Base-by-base conservation (phyloP, 2,113 vertebrate species). In the Anoplopoma fimbria region DNA sequence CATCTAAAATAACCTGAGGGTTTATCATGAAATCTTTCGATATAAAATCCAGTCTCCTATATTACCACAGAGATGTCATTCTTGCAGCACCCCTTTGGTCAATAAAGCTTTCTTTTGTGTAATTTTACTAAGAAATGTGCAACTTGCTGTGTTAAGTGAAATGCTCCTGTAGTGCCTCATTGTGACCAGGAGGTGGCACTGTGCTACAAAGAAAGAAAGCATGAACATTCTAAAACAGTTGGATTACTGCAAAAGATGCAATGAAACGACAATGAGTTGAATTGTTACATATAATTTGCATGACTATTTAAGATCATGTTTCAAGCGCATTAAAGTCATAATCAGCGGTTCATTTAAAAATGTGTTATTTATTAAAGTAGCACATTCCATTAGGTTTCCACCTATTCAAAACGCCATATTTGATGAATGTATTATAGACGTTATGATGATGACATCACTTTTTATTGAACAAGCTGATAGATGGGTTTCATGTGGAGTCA, bases 131-230 rank as follows among this genome's bases (percentile, higher is more conserved):
- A 1, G 2, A 40, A 15, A 21, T 62, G 8, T 31, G 9, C 5
- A 12, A n/a, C 33, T 1, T 9, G 58, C 5, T 29, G 12, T 45
- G 8, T 51, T 9, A 29, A 38, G 27, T 49, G 7, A 31, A 77
- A 40, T 19, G 21, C 2, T 25, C 2, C 10, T 49, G 85, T 47
- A 69, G 23, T 75, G 1, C 21, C 1, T 0, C 1, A 0, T 0
- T 19, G 6, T 49, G 23, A 15, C 84, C 92, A 92, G 63, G 10
- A 75, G 90, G 57, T 87, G 91, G 84, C 82, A 36, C 31, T 74
- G 58, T 84, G 51, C 10, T 13, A 61, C 68, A 80, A 53, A 15
- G 47, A 82, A 51, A 69, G 63, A 83, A 12, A 49, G n/a, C 49
- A 38, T 29, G 31, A 75, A 13, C 27, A 10, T 71, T 34, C 27